Percentiles rank a stretch among this genome's conserved stretches.
phyloP scores from a whole-genome alignment of 2,888 invertebrate species.

The Phengaris alcon region DNA sequence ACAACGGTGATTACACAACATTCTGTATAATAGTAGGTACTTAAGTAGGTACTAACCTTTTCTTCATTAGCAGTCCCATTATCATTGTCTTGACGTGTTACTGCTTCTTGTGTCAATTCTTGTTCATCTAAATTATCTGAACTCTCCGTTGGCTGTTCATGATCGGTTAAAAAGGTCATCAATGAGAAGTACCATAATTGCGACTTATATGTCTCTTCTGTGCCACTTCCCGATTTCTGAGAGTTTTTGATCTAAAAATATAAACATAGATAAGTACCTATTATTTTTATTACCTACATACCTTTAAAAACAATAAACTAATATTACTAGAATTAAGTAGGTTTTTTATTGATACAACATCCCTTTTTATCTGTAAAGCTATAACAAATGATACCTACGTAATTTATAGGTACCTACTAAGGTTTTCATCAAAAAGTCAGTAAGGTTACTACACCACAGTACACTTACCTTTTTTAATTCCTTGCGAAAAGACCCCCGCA shows the following conservation, averaged over 20 bases:
- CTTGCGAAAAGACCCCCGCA: slow-evolving; percentile 20
- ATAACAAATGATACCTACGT: too few relatives aligned
- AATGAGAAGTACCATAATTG: slow-evolving; percentile 7
- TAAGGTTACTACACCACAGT: neutral
- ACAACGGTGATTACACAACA: slow-evolving; percentile 7
- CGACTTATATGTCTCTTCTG: slow-evolving; percentile 7
- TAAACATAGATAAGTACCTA: slow-evolving; percentile 15
- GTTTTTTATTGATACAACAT: too few relatives aligned
- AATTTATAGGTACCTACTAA: too few relatives aligned
- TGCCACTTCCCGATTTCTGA: slow-evolving; percentile 7
- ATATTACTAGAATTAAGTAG: neutral
- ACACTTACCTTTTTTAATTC: slow-evolving; percentile 24
- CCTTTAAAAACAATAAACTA: slow-evolving; percentile 7
- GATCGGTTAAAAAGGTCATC: neutral
- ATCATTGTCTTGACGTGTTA: slow-evolving; percentile 19
- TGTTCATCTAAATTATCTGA: slow-evolving; percentile 26
- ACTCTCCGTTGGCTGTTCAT: slow-evolving; percentile 17
- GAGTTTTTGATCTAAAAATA: slow-evolving; percentile 18
- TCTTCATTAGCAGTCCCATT: slow-evolving; percentile 2
- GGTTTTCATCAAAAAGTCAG: neutral
- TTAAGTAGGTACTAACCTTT: neutral
- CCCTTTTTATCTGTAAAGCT: too few relatives aligned
- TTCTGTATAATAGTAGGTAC: neutral
- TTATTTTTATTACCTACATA: slow-evolving; percentile 7
- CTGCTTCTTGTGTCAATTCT: slow-evolving; percentile 25